A percentile compares a stretch with the other conserved stretches of the same genome.
phyloP scores from a whole-genome alignment of 2,888 invertebrate species.

The Tortricodes alternella region DNA sequence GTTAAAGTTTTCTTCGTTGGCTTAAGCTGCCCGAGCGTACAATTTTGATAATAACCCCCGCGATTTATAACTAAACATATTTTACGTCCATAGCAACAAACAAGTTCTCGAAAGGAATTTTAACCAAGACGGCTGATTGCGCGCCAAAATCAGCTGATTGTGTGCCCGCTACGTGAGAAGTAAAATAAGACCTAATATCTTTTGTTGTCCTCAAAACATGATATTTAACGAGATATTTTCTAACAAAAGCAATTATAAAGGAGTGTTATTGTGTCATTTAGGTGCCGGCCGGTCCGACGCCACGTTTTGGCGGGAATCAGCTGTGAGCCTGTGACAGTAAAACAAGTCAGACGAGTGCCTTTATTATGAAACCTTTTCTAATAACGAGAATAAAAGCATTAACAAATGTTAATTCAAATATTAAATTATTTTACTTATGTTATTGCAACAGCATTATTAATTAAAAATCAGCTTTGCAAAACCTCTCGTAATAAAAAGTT shows the following conservation, averaged over 20 bases:
- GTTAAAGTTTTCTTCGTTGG: no score
- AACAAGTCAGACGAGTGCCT: conserved; percentile 34
- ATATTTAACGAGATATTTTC: conserved; percentile 40
- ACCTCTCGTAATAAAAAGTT: not conserved
- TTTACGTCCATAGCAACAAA: conserved; percentile 36
- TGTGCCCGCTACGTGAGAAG: conserved; percentile 37
- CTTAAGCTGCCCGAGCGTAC: not conserved
- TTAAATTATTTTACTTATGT: not conserved
- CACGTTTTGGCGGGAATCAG: conserved; percentile 43
- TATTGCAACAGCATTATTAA: no score
- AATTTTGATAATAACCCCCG: conserved; percentile 22
- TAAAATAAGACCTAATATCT: conserved; percentile 28
- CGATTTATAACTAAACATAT: conserved; percentile 25
- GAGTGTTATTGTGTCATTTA: conserved; percentile 32
- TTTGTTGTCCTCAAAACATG: conserved; percentile 41
- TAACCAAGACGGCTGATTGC: conserved; percentile 37
- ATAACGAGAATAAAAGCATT: not conserved
- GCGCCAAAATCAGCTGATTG: conserved; percentile 50
- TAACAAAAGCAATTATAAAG: conserved; percentile 39
- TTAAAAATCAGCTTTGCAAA: no score
- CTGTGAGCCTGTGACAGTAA: conserved; percentile 41
- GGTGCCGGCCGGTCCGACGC: conserved; percentile 27
- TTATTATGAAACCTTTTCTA: conserved; percentile 36
- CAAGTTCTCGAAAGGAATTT: conserved; percentile 34
- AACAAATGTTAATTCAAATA: not conserved